A percentile compares a stretch with the other conserved stretches of the same genome.
These are phyloP conservation scores for Coleophora deauratella DNA, from an alignment of 2,888 invertebrate species.

Conservation along the genomic window DNA sequence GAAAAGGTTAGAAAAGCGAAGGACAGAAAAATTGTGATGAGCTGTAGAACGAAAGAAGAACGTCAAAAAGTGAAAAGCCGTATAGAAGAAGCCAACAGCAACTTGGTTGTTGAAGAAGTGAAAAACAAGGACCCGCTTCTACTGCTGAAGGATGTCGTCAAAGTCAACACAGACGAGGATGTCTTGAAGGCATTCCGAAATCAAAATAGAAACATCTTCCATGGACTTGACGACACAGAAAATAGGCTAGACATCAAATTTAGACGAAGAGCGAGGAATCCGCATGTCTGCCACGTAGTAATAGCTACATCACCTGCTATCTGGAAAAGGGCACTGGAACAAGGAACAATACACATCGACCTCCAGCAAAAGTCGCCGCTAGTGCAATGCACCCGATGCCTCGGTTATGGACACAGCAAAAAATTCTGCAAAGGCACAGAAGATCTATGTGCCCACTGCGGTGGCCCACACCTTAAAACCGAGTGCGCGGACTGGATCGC, in stretches of 20 bases:
- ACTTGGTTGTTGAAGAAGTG: constrained; percentile 1
- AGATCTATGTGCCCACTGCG: neutral
- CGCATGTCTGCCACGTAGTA: neutral
- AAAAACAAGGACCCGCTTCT: constrained; percentile 10
- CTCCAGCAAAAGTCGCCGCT: constrained; percentile 16
- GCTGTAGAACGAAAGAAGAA: constrained; percentile 6
- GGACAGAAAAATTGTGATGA: constrained; percentile 9
- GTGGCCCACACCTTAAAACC: neutral
- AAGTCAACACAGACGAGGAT: neutral
- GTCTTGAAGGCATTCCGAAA: neutral
- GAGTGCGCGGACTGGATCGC: neutral
- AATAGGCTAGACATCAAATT: neutral
- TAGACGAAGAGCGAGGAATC: neutral
- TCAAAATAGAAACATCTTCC: neutral
- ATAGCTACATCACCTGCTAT: constrained; percentile 5
- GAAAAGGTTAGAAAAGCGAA: constrained; percentile 12
- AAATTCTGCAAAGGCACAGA: neutral
- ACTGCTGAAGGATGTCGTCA: constrained; percentile 2
- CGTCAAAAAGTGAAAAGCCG: neutral
- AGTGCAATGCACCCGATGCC: constrained; percentile 9
- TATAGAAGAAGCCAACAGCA: neutral
- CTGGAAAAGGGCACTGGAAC: constrained; percentile 4
- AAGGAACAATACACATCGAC: constrained; percentile 13
- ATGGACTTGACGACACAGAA: neutral
- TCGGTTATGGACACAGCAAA: neutral